Conservation (phyloP, 1,140 invertebrate genomes). For the Teleogryllus occipitalis region DNA sequence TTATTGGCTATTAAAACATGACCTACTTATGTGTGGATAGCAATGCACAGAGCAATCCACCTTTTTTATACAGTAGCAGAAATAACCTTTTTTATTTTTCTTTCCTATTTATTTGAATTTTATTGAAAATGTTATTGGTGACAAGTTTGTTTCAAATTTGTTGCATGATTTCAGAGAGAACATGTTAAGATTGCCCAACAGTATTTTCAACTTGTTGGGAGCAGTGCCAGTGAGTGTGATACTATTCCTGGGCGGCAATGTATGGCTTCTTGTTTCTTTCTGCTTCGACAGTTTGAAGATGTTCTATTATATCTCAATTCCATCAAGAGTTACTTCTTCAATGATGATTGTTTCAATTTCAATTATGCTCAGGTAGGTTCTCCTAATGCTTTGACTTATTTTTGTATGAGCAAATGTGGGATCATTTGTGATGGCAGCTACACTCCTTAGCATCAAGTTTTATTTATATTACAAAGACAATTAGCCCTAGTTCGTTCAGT, state of each 20-base stretch:
- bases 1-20: too few relatives aligned
- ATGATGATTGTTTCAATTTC: slow-evolving; percentile 95
- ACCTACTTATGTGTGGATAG: too few relatives aligned
- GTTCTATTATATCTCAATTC: slow-evolving; percentile 93
- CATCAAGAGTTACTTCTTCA: slow-evolving; percentile 93
- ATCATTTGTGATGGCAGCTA: not conserved
- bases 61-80: too few relatives aligned
- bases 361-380: slow-evolving; percentile 78
- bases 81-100: too few relatives aligned
- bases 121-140: not conserved
- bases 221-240: slow-evolving; percentile 91
- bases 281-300: slow-evolving; percentile 91
- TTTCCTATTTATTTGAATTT: not conserved
- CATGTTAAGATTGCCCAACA: slow-evolving; percentile 91
- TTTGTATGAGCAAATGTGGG: not conserved
- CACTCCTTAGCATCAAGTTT: too few relatives aligned
- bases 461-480: too few relatives aligned
- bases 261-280: slow-evolving; percentile 94
- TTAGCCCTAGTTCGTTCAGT: too few relatives aligned
- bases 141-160: not conserved
- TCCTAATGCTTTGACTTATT: too few relatives aligned
- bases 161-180: slow-evolving; percentile 60
- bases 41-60: too few relatives aligned
- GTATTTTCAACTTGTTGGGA: slow-evolving; percentile 93
- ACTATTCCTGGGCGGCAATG: slow-evolving; percentile 90